Base-by-base conservation (phyloP, 2,888 invertebrate species). In the Orthosia incerta region DNA sequence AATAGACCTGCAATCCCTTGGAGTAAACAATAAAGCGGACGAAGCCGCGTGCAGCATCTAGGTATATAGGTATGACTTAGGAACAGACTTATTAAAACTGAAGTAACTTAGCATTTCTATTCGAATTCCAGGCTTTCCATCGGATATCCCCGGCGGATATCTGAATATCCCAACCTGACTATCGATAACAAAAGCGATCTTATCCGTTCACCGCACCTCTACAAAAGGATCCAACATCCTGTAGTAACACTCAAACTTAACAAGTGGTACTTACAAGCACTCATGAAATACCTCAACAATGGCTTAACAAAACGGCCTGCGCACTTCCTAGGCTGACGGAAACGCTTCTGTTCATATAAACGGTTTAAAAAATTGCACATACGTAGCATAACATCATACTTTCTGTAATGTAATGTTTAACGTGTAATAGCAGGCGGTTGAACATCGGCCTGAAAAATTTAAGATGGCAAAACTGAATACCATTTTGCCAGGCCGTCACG, bases 291-390 rank as follows among this genome's bases (percentile, higher is more conserved):
- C 26, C 48, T 57, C 55, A 39, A 76, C 65, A 72, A 76, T 50
- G 31, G 62, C 31, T 61, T 51, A 12, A 80, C 64, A 76, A 68
- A 70, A 65, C 57, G 45, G 26, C 39, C 23, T 50, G 73, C 18
- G 23, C 20, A 57, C 79, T 66, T 74, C 53, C 70, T 61, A n/a
- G 13, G n/a, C 5, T 23, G 64, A 48, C 46, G 68, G 76, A 76
- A 76, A 64, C 45, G 71, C 80, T 62, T 56, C 67, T 64, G 62
- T 71, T 68, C 55, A 68, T n/a, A 61, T 59, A 80, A 68, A 65
- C 61, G 48, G 11, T 11, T 13, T 12, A 23, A 76, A 64, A 73
- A 77, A 76, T 57, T 55, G 18, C 16, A 45, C 53, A 31, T 71
- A 55, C 13, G 51, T 20, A 61, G 12, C 12, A 39, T 39, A 39